Evolutionary conservation across 2,113 vertebrate species (phyloP), one percentile per base, ranked within the genome.

Genomic region (Scartelaos histophorus): DNA sequence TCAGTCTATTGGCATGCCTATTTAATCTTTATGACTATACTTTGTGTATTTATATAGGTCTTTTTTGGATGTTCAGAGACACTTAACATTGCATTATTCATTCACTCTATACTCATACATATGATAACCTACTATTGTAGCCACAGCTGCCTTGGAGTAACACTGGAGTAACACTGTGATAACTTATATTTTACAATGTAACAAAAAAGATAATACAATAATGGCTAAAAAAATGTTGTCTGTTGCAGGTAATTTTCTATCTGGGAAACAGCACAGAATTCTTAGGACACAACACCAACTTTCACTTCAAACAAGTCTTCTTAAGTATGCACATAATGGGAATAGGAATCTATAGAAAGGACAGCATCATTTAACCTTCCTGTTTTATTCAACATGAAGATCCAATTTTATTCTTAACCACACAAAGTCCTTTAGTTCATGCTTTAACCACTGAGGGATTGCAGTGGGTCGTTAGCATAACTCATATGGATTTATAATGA

Each of bases 401-500:
- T 17, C 53, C 49, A 47, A 29, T 78, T 78, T 69, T 83, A 66
- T 70, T 61, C 22, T 62, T 56, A 73, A 67, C 38, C 17, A 69
- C 35, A 66, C 15, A 25, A 51, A 61, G 34, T 22, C 71, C 73
- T 46, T 88, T 81, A 85, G 80, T 81, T 81, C 58, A 46, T 22
- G 17, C 78, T 87, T 75, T 67, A 15, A 71, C 22, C 47, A 13
- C 13, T 22, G 53, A 71, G 76, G 25, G 13, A 53, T 73, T 65
- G 38, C 45, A 46, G 54, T 19, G n/a, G 66, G 49, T 66, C 65
- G 75, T 82, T 69, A 74, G 21, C 69, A 47, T 82, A 66, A 84
- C 67, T 75, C 84, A 47, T 34, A 71, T 75, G 5, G 62, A 58
- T 13, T 46, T 80, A 51, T 76, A 81, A 75, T 80, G 79, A 85